Base-by-base conservation (phyloP, 2,797 vertebrate species). In the Malurus splendens region DNA sequence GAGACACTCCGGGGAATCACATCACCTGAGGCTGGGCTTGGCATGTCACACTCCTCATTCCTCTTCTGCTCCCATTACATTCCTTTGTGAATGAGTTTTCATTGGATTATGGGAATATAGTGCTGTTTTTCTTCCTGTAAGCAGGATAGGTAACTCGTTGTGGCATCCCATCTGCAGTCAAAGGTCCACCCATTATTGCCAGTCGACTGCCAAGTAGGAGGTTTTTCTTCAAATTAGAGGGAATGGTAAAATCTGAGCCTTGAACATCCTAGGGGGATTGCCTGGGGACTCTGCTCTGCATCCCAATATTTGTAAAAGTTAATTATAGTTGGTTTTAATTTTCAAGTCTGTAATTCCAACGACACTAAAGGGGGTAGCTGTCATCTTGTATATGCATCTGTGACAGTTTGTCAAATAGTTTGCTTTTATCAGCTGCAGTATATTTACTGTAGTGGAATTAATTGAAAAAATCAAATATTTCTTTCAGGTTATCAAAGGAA, bases 271-370 rank as follows among this genome's bases (percentile, higher is more conserved):
- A 28, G 48, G 12, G 32, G 32, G 16, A 41, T 44, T 66, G 12
- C 16, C 18, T 57, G 18, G n/a, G 32, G 59, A 66, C 18, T 52
- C 19, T 52, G 19, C 20, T 79, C 45, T 71, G 42, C 8, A 64
- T 39, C 8, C 12, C 23, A 77, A n/a, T 7, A 32, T 78, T 78
- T 75, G 15, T 72, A 80, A 55, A 92, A 80, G 27, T 86, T 81
- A 77, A 56, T 85, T 87, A 77, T 64, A 67, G 38, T 23, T 68
- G 15, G 3, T 68, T 78, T 81, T 80, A 33, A 71, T 86, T 87
- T 83, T 81, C 39, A 82, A 48, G 25, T 55, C 55, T 15, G 9
- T 64, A 82, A 28, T 57, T 86, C n/a, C 62, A 41, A 50, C 45
- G 76, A 33, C 14, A 81, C 23, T 65, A 30, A 82, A 71, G 16